Base-by-base conservation (phyloP, 2,888 invertebrate species). In the Orchesellides sinensis region DNA sequence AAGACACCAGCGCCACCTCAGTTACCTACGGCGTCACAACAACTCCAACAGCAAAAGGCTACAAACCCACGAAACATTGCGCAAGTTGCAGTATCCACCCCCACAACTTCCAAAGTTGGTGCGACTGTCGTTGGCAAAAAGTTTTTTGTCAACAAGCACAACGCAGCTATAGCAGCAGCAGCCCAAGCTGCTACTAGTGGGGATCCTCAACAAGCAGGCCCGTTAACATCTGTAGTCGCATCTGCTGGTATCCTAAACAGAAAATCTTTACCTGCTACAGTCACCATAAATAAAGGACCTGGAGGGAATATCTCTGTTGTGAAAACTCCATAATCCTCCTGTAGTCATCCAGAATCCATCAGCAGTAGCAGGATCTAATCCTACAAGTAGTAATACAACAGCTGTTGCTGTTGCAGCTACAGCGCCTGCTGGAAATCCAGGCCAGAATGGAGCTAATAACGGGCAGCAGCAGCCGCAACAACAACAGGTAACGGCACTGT, bases 1-100 rank as follows among this genome's bases (percentile, higher is more conserved):
- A 85, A 89, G 3, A 88, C 89, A 12, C 85, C 87, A 3, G 85
- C 89, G 10, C 87, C 89, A 2, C 81, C 85, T 1, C 83, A 83
- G 32, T 88, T 69, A 73, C 86, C 78, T 66, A 83, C 89, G 61
- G 83, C 89, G 35, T 81, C 81, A 0, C 81, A 81, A 54, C 81
- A 81, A 25, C 74, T 81, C 19, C 84, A 23, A 83, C 63, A 54
- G 3, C 23, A 17, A 1, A 72, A 74, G 17, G 59, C 29, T 14
- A 47, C 66, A 19, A 52, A 47, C 12, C 17, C 27, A 90, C 32
- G 52, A 52, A 74, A 63, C 23, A 49, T 74, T 14, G 63, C 56
- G 14, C 68, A 23, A 25, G 63, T 61, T 27, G 63, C 32, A 5
- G 35, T 32, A 45, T 45, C 25, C 52, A 78, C 61, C 66, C 83